Conservation (phyloP, 2,888 invertebrate species). For the Rhynchonema sp. region DNA sequence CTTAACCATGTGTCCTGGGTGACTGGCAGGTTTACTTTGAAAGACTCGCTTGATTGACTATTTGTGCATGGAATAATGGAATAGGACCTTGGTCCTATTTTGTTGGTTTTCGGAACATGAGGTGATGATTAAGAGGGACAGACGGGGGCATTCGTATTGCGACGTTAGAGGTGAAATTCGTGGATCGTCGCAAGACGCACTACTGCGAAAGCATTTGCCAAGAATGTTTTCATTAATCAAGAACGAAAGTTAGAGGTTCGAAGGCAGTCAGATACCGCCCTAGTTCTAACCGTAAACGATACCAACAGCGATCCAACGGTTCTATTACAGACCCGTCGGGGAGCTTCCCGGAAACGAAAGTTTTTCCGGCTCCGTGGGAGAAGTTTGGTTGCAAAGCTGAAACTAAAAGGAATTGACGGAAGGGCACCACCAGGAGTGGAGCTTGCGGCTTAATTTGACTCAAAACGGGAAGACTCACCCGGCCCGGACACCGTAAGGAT, state of each 20-base stretch:
- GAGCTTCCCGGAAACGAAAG: slow-evolving; percentile 10
- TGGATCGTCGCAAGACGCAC: not conserved
- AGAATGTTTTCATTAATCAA: not conserved
- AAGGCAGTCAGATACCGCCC: not conserved
- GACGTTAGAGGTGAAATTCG: not conserved
- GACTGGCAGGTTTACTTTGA: not conserved
- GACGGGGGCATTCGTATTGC: not conserved
- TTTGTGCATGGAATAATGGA: not conserved
- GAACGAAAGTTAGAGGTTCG: not conserved
- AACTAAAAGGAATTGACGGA: not conserved
- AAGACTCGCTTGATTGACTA: not conserved
- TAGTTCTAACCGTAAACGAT: not conserved
- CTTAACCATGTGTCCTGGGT: slow-evolving; percentile 21
- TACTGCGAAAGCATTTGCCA: not conserved
- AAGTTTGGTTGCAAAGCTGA: not conserved
- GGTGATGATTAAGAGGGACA: not conserved
- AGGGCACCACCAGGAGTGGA: not conserved
- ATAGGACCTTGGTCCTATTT: not conserved
- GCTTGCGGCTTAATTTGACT: not conserved
- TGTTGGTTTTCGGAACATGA: not conserved
- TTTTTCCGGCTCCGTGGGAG: not conserved
- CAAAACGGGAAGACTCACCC: not conserved
- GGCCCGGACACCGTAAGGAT: not conserved
- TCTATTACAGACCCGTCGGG: slow-evolving; percentile 42
- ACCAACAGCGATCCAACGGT: slow-evolving; percentile 36